Evolutionary conservation across 2,888 invertebrate species (phyloP).

Genomic region (Cartodere bifasciata): DNA sequence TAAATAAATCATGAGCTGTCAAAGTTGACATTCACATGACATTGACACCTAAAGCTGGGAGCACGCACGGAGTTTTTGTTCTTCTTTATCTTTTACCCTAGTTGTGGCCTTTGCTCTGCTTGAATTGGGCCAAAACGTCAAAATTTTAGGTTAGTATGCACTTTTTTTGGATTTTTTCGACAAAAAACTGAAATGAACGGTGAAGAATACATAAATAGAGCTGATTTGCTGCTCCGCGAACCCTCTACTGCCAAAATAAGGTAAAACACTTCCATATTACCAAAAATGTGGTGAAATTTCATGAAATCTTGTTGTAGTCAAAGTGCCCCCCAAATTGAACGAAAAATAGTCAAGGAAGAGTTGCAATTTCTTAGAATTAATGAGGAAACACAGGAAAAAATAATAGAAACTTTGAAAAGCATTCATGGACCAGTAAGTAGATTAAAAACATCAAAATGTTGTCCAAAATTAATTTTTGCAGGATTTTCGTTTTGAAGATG

Average conservation of each 20-base stretch:
- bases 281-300: constrained; percentile 11
- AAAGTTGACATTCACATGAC: no score
- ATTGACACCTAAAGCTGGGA: no score
- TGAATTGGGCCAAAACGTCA: no score
- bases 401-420: constrained; percentile 59
- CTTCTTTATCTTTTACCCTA: no score
- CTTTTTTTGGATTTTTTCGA: background rate
- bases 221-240: constrained; percentile 51
- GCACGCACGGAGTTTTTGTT: no score
- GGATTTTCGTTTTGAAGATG: constrained; percentile 38
- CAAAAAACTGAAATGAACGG: constrained; percentile 39
- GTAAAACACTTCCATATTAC: constrained; percentile 27
- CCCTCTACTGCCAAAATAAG: constrained; percentile 48
- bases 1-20: no score
- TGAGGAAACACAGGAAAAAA: constrained; percentile 55
- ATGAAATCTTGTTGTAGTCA: constrained; percentile 13
- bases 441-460: constrained; percentile 6
- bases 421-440: constrained; percentile 60
- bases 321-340: constrained; percentile 5
- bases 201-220: constrained; percentile 42
- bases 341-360: constrained; percentile 51
- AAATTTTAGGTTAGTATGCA: background rate
- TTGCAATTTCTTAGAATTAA: constrained; percentile 58
- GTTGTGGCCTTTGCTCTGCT: no score
- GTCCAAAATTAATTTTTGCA: constrained; percentile 21